Evolutionary conservation across 2,888 invertebrate genomes (phyloP), one percentile per base, ranked within the genome.

Genomic region (Zaprionus bogoriensis): DNA sequence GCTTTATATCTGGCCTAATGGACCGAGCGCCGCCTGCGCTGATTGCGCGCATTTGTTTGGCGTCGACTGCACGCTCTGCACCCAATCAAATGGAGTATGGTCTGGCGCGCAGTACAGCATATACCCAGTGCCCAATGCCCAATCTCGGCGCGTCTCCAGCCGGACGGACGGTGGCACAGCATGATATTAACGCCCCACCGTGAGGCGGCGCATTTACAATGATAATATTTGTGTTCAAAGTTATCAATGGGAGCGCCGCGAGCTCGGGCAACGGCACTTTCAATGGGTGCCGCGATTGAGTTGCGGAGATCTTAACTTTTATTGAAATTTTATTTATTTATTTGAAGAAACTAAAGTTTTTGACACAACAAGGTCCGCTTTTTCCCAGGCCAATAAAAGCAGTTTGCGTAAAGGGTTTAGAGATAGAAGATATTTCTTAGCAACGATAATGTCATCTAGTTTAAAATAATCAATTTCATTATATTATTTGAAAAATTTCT

Each of bases 1-100:
- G 89, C 80, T 88, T 89, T 90, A 90, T 90, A 90, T 90, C 89
- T 88, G 87, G 84, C 88, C 80, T 90, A 91, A 91, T 90, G 89
- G 89, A 85, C 88, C 76, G 85, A 88, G 86, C 86, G 89, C 89
- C 89, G 89, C 89, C 88, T 88, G 81, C 85, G 83, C 87, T 87
- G 86, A 89, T 89, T 87, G 87, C 79, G 74, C 72, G 80, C 87
- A 87, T 88, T 89, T 89, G 87, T 89, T 89, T 75, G 67, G 65
- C 73, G 61, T 70, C 79, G 62, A 47, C 28, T 52, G 46, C 39
- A 28, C 51, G 14, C 53, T 55, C 53, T 28, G 65, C 57, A 72
- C 81, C 85, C 81, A 84, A 81, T 83, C 84, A 80, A 80, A 89
- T 84, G 76, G 79, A 75, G 82, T 85, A 48, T n/a, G n/a, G 52